Base-by-base conservation (phyloP, 1,140 invertebrate genomes). In the Himalopsyche phryganea region DNA sequence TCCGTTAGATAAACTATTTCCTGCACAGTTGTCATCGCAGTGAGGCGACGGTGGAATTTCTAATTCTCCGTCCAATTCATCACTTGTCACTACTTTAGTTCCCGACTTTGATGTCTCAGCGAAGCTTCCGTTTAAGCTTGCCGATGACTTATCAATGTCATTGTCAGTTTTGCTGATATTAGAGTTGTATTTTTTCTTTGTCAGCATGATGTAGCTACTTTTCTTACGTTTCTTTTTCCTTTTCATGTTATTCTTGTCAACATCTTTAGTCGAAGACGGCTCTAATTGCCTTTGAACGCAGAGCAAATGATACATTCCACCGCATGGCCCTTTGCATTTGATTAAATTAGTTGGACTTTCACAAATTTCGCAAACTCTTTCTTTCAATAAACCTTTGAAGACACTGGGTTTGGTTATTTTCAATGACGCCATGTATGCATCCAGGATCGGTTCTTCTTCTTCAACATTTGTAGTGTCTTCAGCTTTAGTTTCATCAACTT, bases 311-410 rank as follows among this genome's bases (percentile, higher is more conserved):
- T 76, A 84, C 66, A 75, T 77, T 1, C 71, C 71, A 62, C 71
- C 67, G 63, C 83, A 85, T 9, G 56, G 44, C 3, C 84, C 82
- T 67, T 81, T 82, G 65, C 87, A 89, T 66, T 85, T 81, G 0
- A 85, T 72, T 10, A 87, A 68, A 46, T 83, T 78, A 0, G 78
- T 79, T 4, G 78, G 69, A 65, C 75, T 79, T 58, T 85, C 82
- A 61, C 85, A 87, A 50, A 86, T 81, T 53, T 86, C 81, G 66
- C 86, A 89, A 9, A 87, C 83, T 65, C 80, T 79, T 52, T 85
- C 83, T 35, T 75, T 76, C 6, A 80, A 70, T 44, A 80, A 69
- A 6, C 83, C 83, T 71, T 80, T 81, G 58, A 85, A 85, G 35
- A 85, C 65, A 68, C 82, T 85, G 4, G 77, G 73, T 20, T 77